Evolutionary conservation across 2,797 vertebrate genomes (phyloP).

Genomic region (Coregonus ussuriensis): DNA sequence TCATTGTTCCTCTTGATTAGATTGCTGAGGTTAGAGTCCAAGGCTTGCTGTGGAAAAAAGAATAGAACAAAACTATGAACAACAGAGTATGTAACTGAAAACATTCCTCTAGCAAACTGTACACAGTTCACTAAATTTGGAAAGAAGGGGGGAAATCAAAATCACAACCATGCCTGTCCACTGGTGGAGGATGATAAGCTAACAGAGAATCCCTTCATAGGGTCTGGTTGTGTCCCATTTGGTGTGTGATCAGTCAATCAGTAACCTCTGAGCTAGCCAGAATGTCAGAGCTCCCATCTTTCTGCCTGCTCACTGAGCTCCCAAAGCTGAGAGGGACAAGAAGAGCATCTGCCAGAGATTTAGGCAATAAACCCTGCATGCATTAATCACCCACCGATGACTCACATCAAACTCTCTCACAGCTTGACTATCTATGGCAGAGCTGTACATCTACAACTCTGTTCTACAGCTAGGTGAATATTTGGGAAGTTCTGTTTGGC

Average conservation of each 20-base stretch:
- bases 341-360: slow-evolving; percentile 72
- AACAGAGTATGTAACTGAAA: slow-evolving; percentile 48
- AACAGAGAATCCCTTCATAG: slow-evolving; percentile 43
- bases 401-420: slow-evolving; percentile 68
- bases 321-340: slow-evolving; percentile 53
- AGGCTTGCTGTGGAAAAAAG: slow-evolving; percentile 83
- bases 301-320: slow-evolving; percentile 42
- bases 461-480: background rate
- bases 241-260: slow-evolving; percentile 45
- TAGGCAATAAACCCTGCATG: slow-evolving; percentile 66
- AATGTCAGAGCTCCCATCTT: slow-evolving; percentile 61
- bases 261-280: slow-evolving; percentile 24
- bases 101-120: slow-evolving; percentile 30
- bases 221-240: slow-evolving; percentile 48
- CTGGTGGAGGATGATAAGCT: slow-evolving; percentile 17
- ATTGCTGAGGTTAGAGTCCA: slow-evolving; percentile 94
- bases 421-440: background rate
- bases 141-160: slow-evolving; percentile 42
- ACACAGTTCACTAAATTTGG: slow-evolving; percentile 51
- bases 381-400: slow-evolving; percentile 60
- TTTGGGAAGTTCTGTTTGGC: background rate
- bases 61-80: background rate
- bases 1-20: slow-evolving; percentile 99
- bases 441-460: background rate
- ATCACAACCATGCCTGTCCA: slow-evolving; percentile 33